Evolutionary conservation across 1,140 invertebrate species (phyloP).

Genomic region (Steinernema khuongi): DNA sequence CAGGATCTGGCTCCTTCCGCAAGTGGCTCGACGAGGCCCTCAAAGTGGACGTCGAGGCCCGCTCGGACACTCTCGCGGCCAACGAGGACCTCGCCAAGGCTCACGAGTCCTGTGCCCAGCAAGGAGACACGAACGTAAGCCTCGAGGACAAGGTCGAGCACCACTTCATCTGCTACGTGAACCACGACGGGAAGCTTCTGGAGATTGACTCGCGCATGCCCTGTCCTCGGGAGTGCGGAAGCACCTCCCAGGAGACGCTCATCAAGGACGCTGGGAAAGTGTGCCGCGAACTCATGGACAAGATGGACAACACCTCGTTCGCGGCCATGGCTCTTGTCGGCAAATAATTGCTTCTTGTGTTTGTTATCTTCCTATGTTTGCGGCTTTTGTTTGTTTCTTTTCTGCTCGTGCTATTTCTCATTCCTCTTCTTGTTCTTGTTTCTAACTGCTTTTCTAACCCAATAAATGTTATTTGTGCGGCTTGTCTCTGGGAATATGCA

Average conservation of each 20-base stretch:
- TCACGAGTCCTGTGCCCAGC: neutral
- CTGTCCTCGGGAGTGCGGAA: slow-evolving; percentile 31
- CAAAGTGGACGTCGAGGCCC: neutral
- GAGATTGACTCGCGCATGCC: slow-evolving; percentile 37
- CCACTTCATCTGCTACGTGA: slow-evolving; percentile 39
- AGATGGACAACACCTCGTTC: slow-evolving; percentile 34
- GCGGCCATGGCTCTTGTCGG: slow-evolving; percentile 32
- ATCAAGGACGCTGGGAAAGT: slow-evolving; percentile 31
- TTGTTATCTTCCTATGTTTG: no score
- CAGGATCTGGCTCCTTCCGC: slow-evolving; percentile 25
- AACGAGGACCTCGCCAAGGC: neutral
- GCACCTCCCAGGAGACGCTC: slow-evolving; percentile 26
- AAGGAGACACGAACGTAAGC: neutral
- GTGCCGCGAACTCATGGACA: slow-evolving; percentile 30
- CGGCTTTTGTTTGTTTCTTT: no score
- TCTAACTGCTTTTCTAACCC: no score
- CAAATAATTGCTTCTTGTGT: no score
- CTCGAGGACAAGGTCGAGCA: slow-evolving; percentile 28
- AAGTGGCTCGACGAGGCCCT: slow-evolving; percentile 24
- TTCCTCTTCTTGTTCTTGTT: no score
- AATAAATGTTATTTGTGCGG: no score
- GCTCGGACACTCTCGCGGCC: neutral
- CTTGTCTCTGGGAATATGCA: no score
- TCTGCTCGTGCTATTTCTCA: no score
- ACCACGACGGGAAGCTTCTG: slow-evolving; percentile 32